Percentiles rank a stretch among this genome's conserved stretches.
Conservation (phyloP, 2,888 invertebrate genomes). For the Merodon equestris region DNA sequence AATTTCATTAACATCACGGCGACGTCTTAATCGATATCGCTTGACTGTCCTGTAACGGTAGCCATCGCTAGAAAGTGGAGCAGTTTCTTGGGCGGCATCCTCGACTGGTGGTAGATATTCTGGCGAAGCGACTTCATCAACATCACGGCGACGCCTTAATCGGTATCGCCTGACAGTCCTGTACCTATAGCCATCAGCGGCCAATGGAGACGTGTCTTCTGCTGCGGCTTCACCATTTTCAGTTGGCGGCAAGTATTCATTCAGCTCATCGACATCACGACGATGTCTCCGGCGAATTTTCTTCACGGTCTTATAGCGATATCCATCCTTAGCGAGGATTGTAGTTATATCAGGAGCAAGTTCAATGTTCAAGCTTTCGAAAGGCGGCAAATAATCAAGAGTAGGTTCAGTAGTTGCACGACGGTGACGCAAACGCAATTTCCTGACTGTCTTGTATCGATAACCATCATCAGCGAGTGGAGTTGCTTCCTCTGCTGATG, state of each 20-base stretch:
- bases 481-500: constrained; percentile 40
- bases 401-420: constrained; percentile 36
- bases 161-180: constrained; percentile 68
- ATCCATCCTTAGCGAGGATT: constrained; percentile 51
- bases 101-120: constrained; percentile 72
- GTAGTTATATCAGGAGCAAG: constrained; percentile 69
- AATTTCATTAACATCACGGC: constrained; percentile 73
- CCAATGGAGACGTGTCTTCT: constrained; percentile 40
- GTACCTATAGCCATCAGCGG: constrained; percentile 70
- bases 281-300: constrained; percentile 57
- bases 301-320: constrained; percentile 73
- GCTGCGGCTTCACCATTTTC: constrained; percentile 66
- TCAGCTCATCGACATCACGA: constrained; percentile 63
- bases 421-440: constrained; percentile 71
- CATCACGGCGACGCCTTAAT: constrained; percentile 71
- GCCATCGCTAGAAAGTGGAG: constrained; percentile 33
- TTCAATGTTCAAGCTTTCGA: constrained; percentile 29
- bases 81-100: constrained; percentile 34
- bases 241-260: constrained; percentile 62
- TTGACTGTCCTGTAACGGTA: constrained; percentile 73
- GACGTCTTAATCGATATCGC: constrained; percentile 71
- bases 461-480: constrained; percentile 73
- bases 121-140: constrained; percentile 69
- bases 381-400: constrained; percentile 38
- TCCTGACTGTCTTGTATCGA: constrained; percentile 69